These are phyloP conservation scores for Brachystomella parvula DNA, from an alignment of 1,140 invertebrate species.

Conservation along the genomic window DNA sequence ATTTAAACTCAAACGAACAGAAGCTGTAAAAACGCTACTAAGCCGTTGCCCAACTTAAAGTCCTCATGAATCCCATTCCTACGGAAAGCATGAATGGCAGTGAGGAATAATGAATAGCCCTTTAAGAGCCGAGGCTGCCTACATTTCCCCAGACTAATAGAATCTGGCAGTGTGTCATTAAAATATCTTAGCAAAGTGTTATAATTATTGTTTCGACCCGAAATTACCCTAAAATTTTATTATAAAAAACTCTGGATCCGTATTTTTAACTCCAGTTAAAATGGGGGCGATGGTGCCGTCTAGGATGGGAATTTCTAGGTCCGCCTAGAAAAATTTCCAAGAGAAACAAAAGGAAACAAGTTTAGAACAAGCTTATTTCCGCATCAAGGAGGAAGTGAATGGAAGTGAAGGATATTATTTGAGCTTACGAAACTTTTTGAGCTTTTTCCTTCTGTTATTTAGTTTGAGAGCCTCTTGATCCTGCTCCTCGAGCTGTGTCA, in stretches of 20 bases:
- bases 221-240: too few relatives aligned
- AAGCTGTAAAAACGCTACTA: too few relatives aligned
- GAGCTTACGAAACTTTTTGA: conserved; percentile 35
- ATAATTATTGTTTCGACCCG: background rate
- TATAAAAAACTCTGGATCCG: too few relatives aligned
- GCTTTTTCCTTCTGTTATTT: conserved; percentile 25
- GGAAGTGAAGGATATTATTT: background rate
- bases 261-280: conserved; percentile 6
- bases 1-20: too few relatives aligned
- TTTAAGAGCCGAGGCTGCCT: background rate
- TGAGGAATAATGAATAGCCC: background rate
- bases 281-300: conserved; percentile 1
- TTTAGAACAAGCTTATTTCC: background rate
- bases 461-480: conserved; percentile 12
- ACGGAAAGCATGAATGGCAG: too few relatives aligned
- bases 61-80: too few relatives aligned
- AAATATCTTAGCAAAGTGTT: background rate
- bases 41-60: too few relatives aligned
- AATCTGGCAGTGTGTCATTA: background rate
- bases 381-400: background rate
- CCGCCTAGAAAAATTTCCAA: background rate
- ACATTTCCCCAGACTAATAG: background rate
- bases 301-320: background rate
- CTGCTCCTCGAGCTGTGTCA: conserved; percentile 16
- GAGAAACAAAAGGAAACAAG: background rate